Evolutionary conservation across 2,797 vertebrate species (phyloP), one percentile per base, ranked within the genome.

Genomic region (Vireo griseus): DNA sequence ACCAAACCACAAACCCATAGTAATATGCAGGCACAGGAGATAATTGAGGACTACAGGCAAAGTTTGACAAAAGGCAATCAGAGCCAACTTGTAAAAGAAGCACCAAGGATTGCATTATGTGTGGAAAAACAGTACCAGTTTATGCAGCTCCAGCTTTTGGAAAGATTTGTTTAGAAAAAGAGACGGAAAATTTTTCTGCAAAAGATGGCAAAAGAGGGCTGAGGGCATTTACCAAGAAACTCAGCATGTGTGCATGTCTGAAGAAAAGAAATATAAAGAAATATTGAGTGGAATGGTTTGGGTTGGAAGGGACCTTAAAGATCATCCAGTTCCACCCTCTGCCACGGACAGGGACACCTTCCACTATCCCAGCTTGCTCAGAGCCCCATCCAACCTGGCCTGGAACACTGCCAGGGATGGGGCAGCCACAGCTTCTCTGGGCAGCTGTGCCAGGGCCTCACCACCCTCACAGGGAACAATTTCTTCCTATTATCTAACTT

Each of bases 281-380:
- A 11, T 26, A 48, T 19, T 73, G 31, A 8, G 6, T 86, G 18
- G 7, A 89, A 9, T 33, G 5, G 5, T 16, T 59, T 52, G 5
- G 8, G 6, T 33, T 45, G 45, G 24, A 73, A 45, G 9, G 2
- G 5, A 33, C 12, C 4, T 24, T 33, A 25, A 73, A 73, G 2
- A 25, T 21, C 5, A 31, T 9, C 4, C 2, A 0, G 1, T 59
- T 8, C 20, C 33, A 0, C 0, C 28, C 18, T 5, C 37, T 58
- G 28, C 67, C 45, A 39, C 21, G 16, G 8, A 1, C 39, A 66
- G 28, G 8, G 39, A 45, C 28, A 58, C 8, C 39, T 80, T 18
- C 59, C 68, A 73, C 33, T 12, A 0, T 0, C 1, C 33, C 45
- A 59, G 11, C 1, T 20, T 45, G 25, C 39, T 73, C 59, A 0